A percentile compares a stretch with the other conserved stretches of the same genome.
phyloP scores from a whole-genome alignment of 2,888 invertebrate genomes.

The Drosophila dives region DNA sequence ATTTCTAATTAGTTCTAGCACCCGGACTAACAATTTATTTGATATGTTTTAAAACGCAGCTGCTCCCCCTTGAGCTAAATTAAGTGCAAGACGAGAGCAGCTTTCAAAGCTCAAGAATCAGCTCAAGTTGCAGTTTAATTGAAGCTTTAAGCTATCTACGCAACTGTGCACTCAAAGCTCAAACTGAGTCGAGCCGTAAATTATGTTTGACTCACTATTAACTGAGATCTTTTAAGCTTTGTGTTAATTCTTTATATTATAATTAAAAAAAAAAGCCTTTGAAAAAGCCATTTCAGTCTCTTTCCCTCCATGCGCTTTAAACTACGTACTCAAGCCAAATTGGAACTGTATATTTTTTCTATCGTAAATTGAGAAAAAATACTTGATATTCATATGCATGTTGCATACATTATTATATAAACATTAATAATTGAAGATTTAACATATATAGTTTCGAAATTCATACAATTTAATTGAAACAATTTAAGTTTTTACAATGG shows the following conservation, averaged over 20 bases:
- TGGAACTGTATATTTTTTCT: too few relatives aligned
- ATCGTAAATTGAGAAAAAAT: too few relatives aligned
- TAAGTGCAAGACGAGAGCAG: not conserved
- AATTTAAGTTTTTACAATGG: not conserved
- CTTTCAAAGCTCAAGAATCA: not conserved
- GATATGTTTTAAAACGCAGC: not conserved
- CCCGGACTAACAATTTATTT: not conserved
- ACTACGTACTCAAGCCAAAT: not conserved
- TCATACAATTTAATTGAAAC: not conserved
- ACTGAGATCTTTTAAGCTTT: not conserved
- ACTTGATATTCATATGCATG: too few relatives aligned
- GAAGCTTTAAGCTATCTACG: not conserved
- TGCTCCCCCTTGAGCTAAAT: not conserved
- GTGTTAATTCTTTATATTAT: too few relatives aligned
- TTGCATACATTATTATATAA: not conserved
- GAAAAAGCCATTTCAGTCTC: not conserved
- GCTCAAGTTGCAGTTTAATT: not conserved
- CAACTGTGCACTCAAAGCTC: not conserved
- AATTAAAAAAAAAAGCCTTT: not conserved
- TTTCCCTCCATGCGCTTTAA: not conserved
- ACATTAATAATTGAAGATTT: not conserved
- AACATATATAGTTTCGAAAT: too few relatives aligned
- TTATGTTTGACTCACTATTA: not conserved
- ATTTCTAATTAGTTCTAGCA: constrained; percentile 15
- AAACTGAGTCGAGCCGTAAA: not conserved